These are phyloP conservation scores for Columba guinea DNA, from an alignment of 2,797 vertebrate genomes.

Conservation along the genomic window DNA sequence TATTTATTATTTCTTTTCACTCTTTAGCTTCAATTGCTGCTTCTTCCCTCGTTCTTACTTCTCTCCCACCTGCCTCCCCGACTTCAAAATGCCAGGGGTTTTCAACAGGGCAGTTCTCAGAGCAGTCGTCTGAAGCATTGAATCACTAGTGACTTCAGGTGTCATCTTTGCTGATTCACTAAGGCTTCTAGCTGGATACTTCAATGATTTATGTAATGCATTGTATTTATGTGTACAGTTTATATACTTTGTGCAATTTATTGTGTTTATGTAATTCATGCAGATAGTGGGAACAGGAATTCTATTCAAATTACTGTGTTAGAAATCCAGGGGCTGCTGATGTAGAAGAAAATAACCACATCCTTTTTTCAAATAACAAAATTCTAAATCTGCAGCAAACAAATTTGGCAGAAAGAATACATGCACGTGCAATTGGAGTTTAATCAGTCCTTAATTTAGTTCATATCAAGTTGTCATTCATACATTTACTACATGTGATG, in stretches of 20 bases:
- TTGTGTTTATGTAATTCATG: not conserved
- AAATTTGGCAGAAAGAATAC: not conserved
- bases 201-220: not conserved
- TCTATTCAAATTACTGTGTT: not conserved
- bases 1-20: not conserved
- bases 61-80: not conserved
- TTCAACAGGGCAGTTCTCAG: not conserved
- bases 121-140: not conserved
- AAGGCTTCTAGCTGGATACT: not conserved
- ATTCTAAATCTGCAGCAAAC: not conserved
- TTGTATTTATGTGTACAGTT: not conserved
- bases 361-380: not conserved
- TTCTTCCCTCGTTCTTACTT: not conserved
- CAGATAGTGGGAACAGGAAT: not conserved
- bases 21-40: not conserved
- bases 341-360: not conserved
- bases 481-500: not conserved
- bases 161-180: not conserved
- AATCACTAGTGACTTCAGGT: not conserved
- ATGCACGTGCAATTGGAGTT: not conserved
- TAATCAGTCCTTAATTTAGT: not conserved
- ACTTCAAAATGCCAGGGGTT: not conserved
- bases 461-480: not conserved
- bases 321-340: not conserved
- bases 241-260: not conserved